Base-by-base conservation (phyloP, 2,888 invertebrate species). In the Epistrophe grossulariae region DNA sequence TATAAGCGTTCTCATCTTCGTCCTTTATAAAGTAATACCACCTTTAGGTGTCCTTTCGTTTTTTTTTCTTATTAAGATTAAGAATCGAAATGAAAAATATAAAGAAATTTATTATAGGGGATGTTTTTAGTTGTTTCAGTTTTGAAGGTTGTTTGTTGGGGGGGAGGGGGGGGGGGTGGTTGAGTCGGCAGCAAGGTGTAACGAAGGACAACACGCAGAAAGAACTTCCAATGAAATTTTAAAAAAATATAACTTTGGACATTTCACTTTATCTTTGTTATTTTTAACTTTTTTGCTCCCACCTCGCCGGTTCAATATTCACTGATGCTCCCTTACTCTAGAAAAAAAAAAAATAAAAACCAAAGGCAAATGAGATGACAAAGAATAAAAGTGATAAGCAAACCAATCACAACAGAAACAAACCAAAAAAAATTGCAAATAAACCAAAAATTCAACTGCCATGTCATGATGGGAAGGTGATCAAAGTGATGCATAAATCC, bases 401-500 rank as follows among this genome's bases (percentile, higher is more conserved):
- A 66, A 38, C 57, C 66, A 48, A 52, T 59, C 13, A 72, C 38
- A 71, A 15, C 7, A 35, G 7, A 4, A n/a, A n/a, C 24, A 43
- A 9, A 59, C 11, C 15, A 70, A 60, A 60, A 19, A 40, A 59
- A 55, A 79, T 24, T 38, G n/a, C 19, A 40, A 70, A 70, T n/a
- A 52, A 40, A 40, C 40, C 52, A 24, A 50, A 76, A 66, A 38
- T 68, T 24, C 11, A 77, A 45, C 48, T 48, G 64, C 35, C 60
- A 52, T 60, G 60, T 11, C 38, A 19, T 60, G 19, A 79, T 62
- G 40, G 28, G 19, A 64, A 72, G 76, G 80, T 62, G 55, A 72
- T 76, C 74, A 76, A 80, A 84, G 80, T 76, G 68, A 80, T 80
- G 80, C 79, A 76, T 79, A 76, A 84, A 79, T 79, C 76, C 84